These are phyloP conservation scores for Ammospiza nelsoni DNA, from an alignment of 2,113 vertebrate genomes.

Conservation along the genomic window DNA sequence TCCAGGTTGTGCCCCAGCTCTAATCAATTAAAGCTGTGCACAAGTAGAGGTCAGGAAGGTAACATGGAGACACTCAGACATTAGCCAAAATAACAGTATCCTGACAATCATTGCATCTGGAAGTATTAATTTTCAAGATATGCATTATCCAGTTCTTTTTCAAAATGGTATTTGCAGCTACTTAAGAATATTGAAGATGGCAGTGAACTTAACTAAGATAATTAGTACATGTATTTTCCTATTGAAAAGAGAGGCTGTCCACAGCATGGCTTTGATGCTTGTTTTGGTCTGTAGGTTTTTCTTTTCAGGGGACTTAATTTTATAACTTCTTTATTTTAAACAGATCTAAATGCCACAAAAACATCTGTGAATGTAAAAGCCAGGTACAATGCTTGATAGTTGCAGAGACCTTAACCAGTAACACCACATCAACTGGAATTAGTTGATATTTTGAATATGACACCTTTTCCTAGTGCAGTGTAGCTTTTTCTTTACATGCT, in stretches of 20 bases:
- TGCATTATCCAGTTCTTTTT: not conserved
- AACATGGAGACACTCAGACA: not conserved
- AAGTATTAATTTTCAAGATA: slow-evolving; percentile 19
- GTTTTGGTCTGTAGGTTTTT: not conserved
- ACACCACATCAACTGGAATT: not conserved
- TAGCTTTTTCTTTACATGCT: not conserved
- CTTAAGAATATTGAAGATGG: not conserved
- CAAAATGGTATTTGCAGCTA: not conserved
- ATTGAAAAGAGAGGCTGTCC: not conserved
- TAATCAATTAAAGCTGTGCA: not conserved
- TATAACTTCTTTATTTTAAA: not conserved
- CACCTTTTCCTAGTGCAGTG: not conserved
- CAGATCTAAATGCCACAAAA: not conserved
- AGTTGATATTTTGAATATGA: not conserved
- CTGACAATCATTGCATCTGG: not conserved
- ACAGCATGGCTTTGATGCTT: not conserved
- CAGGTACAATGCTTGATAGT: not conserved
- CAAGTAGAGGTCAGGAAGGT: not conserved
- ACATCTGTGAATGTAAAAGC: not conserved
- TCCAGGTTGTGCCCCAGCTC: not conserved
- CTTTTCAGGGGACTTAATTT: not conserved
- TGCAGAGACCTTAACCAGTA: not conserved
- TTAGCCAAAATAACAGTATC: not conserved
- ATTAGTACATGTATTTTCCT: not conserved
- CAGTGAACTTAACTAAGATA: not conserved